A percentile compares a stretch with the other conserved stretches of the same genome.
phyloP scores from a whole-genome alignment of 2,888 invertebrate genomes.

The Netelia virgata region DNA sequence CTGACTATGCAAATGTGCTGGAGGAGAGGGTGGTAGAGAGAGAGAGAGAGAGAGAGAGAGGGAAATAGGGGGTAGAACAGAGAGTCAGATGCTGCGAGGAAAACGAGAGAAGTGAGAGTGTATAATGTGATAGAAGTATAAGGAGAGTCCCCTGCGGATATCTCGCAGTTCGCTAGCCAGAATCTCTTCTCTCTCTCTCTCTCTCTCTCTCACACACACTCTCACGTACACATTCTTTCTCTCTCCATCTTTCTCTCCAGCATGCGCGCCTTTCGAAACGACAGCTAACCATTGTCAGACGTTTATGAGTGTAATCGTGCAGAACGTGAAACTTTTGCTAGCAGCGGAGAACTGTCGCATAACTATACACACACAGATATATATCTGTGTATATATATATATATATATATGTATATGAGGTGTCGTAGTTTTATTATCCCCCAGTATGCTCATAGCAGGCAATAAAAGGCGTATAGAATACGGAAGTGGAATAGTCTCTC shows the following conservation, averaged over 20 bases:
- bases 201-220: constrained; percentile 33
- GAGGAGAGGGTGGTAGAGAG: constrained; percentile 4
- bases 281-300: constrained; percentile 68
- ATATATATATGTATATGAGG: not conserved
- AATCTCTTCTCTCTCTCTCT: constrained; percentile 35
- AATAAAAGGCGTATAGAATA: constrained; percentile 54
- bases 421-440: constrained; percentile 61
- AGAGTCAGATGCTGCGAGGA: constrained; percentile 25
- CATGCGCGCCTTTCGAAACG: constrained; percentile 52
- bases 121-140: constrained; percentile 67
- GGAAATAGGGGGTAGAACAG: not conserved
- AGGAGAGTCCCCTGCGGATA: constrained; percentile 67
- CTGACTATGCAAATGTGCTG: constrained; percentile 63
- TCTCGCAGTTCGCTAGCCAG: constrained; percentile 62
- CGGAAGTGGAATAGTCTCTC: constrained; percentile 51
- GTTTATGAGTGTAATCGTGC: constrained; percentile 69
- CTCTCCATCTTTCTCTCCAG: constrained; percentile 26
- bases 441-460: constrained; percentile 49
- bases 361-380: constrained; percentile 39
- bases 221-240: not conserved
- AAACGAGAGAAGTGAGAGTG: constrained; percentile 64
- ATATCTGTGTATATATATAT: constrained; percentile 2
- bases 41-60: constrained; percentile 9
- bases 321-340: constrained; percentile 67
- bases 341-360: constrained; percentile 51